Conservation (phyloP, 2,113 vertebrate genomes). For the Acanthisitta chloris region DNA sequence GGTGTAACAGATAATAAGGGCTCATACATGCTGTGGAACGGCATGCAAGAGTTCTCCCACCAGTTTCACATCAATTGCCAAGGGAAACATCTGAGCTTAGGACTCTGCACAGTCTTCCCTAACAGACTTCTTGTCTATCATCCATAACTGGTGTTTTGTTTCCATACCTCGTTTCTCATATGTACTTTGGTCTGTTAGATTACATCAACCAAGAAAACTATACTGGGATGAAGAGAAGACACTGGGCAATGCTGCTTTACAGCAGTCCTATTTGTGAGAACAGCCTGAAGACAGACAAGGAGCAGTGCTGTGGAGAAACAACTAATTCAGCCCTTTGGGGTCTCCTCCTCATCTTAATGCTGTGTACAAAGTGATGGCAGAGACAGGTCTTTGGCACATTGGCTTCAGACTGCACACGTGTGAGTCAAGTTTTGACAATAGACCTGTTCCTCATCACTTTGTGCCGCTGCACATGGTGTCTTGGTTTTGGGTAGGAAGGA, state of each 20-base stretch:
- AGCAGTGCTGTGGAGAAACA: neutral
- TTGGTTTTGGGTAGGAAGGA: neutral
- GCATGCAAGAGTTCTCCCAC: neutral
- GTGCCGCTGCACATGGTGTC: neutral
- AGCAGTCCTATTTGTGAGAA: neutral
- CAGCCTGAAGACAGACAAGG: neutral
- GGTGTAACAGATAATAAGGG: neutral
- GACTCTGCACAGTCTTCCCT: neutral
- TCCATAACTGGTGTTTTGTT: neutral
- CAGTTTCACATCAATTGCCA: neutral
- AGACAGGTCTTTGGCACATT: fast-evolving
- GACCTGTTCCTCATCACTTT: neutral
- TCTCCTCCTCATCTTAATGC: neutral
- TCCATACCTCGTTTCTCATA: neutral
- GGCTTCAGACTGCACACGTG: neutral
- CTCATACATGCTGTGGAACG: neutral
- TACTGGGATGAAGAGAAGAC: neutral
- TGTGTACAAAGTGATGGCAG: neutral
- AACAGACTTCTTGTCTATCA: neutral
- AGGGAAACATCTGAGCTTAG: neutral
- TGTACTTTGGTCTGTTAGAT: neutral
- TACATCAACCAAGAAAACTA: neutral
- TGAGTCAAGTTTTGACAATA: neutral
- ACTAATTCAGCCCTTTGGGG: neutral
- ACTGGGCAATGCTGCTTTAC: neutral